phyloP scores from a whole-genome alignment of 2,113 vertebrate species.

The Oncorhynchus keta region DNA sequence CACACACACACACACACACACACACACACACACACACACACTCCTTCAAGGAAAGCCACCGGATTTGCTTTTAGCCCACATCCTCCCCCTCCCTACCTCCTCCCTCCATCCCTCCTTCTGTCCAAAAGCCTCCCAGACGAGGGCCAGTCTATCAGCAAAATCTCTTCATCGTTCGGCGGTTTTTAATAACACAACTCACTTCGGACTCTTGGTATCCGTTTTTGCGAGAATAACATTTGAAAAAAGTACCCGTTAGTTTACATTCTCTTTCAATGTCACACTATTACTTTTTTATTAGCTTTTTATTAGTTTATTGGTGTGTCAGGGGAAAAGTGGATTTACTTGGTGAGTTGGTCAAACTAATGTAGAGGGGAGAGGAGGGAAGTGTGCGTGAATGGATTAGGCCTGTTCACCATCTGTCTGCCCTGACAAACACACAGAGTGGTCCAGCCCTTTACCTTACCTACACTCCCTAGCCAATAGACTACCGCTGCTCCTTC shows the following conservation, averaged over 20 bases:
- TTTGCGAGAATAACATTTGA: too few species aligned
- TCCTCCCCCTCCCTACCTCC: background rate
- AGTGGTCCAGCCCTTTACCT: background rate
- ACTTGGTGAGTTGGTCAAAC: background rate
- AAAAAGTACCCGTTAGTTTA: too few species aligned
- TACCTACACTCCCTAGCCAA: background rate
- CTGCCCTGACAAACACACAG: background rate
- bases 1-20: too few species aligned
- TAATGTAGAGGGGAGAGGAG: background rate
- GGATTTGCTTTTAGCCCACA: too few species aligned
- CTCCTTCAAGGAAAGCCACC: too few species aligned
- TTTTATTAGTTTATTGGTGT: background rate
- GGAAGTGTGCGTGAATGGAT: background rate
- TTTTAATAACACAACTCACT: too few species aligned
- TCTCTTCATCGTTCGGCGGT: background rate
- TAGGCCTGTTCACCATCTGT: slow-evolving; percentile 1
- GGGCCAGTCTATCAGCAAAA: background rate
- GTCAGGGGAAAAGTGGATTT: background rate
- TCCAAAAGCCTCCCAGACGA: background rate
- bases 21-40: too few species aligned
- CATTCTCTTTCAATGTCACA: too few species aligned
- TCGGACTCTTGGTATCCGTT: too few species aligned
- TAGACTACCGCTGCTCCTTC: background rate
- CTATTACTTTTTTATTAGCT: too few species aligned
- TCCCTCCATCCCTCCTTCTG: background rate